Percentiles rank a stretch among this genome's conserved stretches.
phyloP scores from a whole-genome alignment of 2,797 vertebrate species.

The Cuniculus paca region DNA sequence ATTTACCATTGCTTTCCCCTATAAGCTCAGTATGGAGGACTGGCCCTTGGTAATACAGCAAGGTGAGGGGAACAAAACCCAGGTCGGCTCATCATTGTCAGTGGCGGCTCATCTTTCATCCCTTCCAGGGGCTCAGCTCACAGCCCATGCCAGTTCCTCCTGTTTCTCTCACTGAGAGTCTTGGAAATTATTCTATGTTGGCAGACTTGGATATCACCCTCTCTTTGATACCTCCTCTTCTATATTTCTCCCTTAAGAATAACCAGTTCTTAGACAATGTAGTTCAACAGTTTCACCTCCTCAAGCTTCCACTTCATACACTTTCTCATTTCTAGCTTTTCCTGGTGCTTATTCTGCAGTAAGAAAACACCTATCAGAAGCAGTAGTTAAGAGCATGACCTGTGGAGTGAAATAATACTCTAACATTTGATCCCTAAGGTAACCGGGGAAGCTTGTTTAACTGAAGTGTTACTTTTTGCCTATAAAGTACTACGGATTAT shows the following conservation, averaged over 20 bases:
- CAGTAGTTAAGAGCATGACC: not conserved
- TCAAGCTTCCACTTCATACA: not conserved
- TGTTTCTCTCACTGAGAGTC: not conserved
- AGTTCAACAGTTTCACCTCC: fast-evolving
- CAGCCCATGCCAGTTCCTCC: not conserved
- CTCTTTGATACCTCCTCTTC: not conserved
- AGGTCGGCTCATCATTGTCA: not conserved
- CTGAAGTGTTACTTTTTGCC: not conserved
- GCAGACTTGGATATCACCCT: not conserved
- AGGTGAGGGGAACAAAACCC: not conserved
- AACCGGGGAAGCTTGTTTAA: not conserved
- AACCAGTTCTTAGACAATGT: not conserved
- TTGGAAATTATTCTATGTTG: not conserved
- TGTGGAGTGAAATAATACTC: not conserved
- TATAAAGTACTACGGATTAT: not conserved
- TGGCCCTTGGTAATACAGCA: not conserved
- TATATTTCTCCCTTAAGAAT: not conserved
- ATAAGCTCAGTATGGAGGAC: not conserved
- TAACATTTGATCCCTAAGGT: not conserved
- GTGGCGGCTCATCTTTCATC: fast-evolving
- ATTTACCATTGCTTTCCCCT: not conserved
- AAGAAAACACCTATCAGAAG: not conserved
- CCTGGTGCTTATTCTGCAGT: not conserved
- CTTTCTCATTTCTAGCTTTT: not conserved
- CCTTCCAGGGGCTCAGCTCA: not conserved